Evolutionary conservation across 2,797 vertebrate species (phyloP).

Genomic region (Esox masquinongy): DNA sequence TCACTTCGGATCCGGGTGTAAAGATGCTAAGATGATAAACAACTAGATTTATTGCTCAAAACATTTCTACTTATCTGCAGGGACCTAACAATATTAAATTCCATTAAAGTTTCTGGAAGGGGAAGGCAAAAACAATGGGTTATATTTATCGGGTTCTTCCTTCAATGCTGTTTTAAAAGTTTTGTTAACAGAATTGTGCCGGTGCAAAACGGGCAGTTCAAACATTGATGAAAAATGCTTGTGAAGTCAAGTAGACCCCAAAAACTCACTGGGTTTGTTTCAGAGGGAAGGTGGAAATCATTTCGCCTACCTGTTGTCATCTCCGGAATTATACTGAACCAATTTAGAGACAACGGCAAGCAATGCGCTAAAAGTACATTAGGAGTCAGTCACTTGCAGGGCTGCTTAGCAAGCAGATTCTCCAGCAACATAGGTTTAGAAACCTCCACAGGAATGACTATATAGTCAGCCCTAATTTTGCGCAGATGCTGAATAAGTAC

Average conservation of each 20-base stretch:
- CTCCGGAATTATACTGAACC: conserved; percentile 38
- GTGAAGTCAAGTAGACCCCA: neutral
- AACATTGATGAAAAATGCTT: neutral
- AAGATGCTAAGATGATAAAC: neutral
- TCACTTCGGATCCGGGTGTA: neutral
- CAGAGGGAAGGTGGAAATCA: neutral
- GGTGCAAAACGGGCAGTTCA: conserved; percentile 4
- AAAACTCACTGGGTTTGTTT: neutral
- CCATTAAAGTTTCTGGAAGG: neutral
- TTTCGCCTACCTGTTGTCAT: conserved; percentile 28
- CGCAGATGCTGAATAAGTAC: conserved; percentile 24
- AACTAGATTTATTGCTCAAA: neutral
- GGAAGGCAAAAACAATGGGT: conserved; percentile 4
- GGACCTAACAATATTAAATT: neutral
- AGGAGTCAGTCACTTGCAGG: conserved; percentile 54
- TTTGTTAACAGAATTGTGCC: neutral
- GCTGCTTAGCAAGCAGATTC: conserved; percentile 49
- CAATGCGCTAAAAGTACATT: conserved; percentile 36
- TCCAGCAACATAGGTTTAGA: conserved; percentile 22
- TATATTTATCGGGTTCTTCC: neutral
- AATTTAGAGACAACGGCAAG: conserved; percentile 27
- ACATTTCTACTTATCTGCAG: conserved; percentile 4
- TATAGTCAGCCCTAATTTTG: conserved; percentile 45
- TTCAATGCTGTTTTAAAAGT: neutral
- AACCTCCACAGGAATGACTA: conserved; percentile 51